Evolutionary conservation across 2,113 vertebrate genomes (phyloP), one percentile per base, ranked within the genome.

Genomic region (Megalops atlanticus): DNA sequence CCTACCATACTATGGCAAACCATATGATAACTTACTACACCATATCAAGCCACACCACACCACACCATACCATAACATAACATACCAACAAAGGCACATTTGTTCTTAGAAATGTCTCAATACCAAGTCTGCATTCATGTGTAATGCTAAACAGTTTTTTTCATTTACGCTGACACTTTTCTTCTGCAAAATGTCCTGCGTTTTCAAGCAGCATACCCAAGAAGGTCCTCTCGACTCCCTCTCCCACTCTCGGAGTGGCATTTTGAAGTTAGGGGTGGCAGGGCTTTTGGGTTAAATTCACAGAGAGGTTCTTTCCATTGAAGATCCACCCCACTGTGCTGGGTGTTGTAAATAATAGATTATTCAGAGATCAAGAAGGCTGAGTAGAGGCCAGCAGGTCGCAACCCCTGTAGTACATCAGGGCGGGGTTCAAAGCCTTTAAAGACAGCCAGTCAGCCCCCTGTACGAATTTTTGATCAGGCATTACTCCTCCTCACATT

Each of bases 351-450:
- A 64, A 64, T 64, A 64, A 64, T 31, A 11, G 18, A 64, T 64
- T n/a, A 31, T 21, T n/a, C 8, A 4, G 6, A 64, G 58, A 64
- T 64, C 58, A 64, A 64, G 58, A 31, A 64, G 58, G 58, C 8
- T 7, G 31, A 64, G n/a, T n/a, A 11, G 58, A 31, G 58, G 58
- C 58, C 58, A 31, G 58, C 4, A n/a, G 31, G 58, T 10, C 5
- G n/a, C 31, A n/a, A 64, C 58, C 58, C n/a, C 58, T n/a, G n/a
- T 2, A 58, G 52, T 24, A 24, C 21, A 24, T 18, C 24, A 24
- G 52, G 58, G 58, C 8, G 58, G 52, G 52, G 52, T 58, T 58
- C 58, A 64, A 64, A 64, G 58, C 58, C n/a, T n/a, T n/a, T n/a
- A n/a, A n/a, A n/a, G n/a, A n/a, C n/a, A n/a, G n/a, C n/a, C n/a